These are phyloP conservation scores for Theonella swinhoei DNA, from an alignment of 37 sponge, comb jelly and placozoan genomes.

Conservation along the genomic window DNA sequence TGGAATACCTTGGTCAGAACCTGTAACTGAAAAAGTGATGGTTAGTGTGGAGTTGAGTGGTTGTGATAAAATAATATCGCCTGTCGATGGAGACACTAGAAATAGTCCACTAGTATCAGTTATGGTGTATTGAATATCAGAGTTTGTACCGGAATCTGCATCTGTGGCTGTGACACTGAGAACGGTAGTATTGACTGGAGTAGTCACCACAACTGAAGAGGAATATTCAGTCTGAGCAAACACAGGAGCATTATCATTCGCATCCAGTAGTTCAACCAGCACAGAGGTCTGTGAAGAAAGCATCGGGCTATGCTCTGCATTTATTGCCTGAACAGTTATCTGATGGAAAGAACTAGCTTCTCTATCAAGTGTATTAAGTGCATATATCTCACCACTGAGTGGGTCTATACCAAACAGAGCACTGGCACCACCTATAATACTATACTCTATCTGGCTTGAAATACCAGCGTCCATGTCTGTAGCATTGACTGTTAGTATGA, in stretches of 20 bases:
- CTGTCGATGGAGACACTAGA: conserved; percentile 11
- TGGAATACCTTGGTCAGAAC: conserved; percentile 46
- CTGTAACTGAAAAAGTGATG: conserved; percentile 33
- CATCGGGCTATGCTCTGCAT: conserved; percentile 13
- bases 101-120: conserved; percentile 7
- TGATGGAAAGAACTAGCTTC: conserved; percentile 33
- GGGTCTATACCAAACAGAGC: conserved; percentile 32
- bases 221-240: conserved; percentile 3
- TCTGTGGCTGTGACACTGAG: conserved; percentile 49
- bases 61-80: not conserved
- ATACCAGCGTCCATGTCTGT: conserved; percentile 40
- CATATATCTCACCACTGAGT: conserved; percentile 33
- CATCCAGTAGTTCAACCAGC: conserved; percentile 24
- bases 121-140: conserved; percentile 32
- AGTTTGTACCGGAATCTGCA: conserved; percentile 34
- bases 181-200: not conserved
- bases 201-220: not conserved
- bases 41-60: not conserved
- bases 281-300: conserved; percentile 20
- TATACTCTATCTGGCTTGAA: conserved; percentile 23
- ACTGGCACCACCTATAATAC: not conserved
- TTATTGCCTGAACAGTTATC: conserved; percentile 34
- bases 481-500: conserved; percentile 36
- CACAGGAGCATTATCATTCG: conserved; percentile 56
- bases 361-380: conserved; percentile 35